Base-by-base conservation (phyloP, 2,797 vertebrate genomes). In the Artibeus lituratus region DNA sequence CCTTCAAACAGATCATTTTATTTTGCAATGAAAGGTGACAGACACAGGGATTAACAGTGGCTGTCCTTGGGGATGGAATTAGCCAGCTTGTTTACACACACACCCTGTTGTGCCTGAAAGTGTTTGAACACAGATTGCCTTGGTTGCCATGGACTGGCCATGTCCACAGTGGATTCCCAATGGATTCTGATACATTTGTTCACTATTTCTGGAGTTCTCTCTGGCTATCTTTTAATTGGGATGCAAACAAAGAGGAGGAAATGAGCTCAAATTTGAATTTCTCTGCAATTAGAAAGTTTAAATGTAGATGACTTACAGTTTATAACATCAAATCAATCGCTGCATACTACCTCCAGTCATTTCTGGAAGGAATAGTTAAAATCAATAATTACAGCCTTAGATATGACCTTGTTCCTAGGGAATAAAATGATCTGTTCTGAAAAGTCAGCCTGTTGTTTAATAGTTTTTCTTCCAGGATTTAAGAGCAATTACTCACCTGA, bases 271-370 rank as follows among this genome's bases (percentile, higher is more conserved):
- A 98, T 98, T 87, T 85, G 83, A 97, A 96, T 98, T 98, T 97
- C 76, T 97, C 91, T 95, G 78, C 96, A 98, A 98, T 98, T 98
- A 98, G 67, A 96, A 97, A 98, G 39, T 97, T 98, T 98, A 96
- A 98, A 98, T 97, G 97, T 96, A 6, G 94, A 76, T 96, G 80
- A 94, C 47, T 96, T 95, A 90, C 2, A 95, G 53, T 97, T 98
- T 98, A 97, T 97, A 97, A 94, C 65, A 97, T 98, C 95, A 98
- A 97, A 97, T 98, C 98, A 98, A 96, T 97, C 97, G 98, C 96
- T 98, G 81, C 93, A 92, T 87, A 95, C 96, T 96, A 96, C 81
- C 76, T 96, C 77, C 94, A 97, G 97, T 97, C 51, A 97, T 94
- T 98, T 98, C 86, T 96, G 96, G 89, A 24, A 92, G 57, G 91